Evolutionary conservation across 2,797 vertebrate species (phyloP).

Genomic region (Halcyon smyrnensis): DNA sequence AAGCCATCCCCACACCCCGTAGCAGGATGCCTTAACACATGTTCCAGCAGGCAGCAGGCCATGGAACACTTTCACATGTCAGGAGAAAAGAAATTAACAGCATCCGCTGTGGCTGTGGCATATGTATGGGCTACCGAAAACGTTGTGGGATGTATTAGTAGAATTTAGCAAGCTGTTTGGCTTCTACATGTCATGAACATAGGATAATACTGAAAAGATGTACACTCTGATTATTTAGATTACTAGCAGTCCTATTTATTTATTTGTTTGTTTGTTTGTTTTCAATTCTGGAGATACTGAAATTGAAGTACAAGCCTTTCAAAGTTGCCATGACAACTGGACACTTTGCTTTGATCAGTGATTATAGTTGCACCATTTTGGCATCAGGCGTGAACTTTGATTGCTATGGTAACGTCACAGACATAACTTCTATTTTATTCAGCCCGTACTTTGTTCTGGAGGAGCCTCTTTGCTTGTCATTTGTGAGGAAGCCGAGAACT

Average conservation of each 20-base stretch:
- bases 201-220: not conserved
- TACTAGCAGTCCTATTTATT: not conserved
- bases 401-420: conserved; percentile 65
- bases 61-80: not conserved
- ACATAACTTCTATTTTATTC: conserved; percentile 36
- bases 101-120: not conserved
- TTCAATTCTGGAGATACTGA: not conserved
- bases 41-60: conserved; percentile 34
- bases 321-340: conserved; percentile 52
- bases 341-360: conserved; percentile 39
- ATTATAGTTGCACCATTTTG: conserved; percentile 38
- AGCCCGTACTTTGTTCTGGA: not conserved
- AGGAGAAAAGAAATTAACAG: not conserved
- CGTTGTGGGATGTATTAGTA: not conserved
- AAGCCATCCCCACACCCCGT: not conserved
- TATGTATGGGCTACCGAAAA: not conserved
- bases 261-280: conserved; percentile 1
- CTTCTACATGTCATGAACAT: not conserved
- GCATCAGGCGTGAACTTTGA: conserved; percentile 47
- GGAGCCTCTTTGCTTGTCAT: not conserved
- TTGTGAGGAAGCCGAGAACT: conserved; percentile 44
- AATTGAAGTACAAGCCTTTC: not conserved
- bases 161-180: not conserved
- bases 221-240: not conserved
- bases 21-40: not conserved